Conservation (phyloP, 2,888 invertebrate genomes). For the Lasioglossum malachurum region DNA sequence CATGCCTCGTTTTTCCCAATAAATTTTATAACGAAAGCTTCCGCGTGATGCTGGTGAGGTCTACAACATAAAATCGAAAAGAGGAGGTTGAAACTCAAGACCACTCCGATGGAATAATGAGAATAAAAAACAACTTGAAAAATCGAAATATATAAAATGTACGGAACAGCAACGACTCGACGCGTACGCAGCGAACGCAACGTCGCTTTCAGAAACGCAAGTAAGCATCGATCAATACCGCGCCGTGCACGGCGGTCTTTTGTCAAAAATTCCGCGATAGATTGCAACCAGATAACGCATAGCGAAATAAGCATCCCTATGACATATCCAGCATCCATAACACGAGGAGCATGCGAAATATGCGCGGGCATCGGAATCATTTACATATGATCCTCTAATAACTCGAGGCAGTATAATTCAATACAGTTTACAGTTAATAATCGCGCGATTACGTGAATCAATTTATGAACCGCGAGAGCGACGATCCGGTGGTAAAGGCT, state of each 20-base stretch:
- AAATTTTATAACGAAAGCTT: too few relatives aligned
- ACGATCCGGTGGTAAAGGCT: background rate
- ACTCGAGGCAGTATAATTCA: constrained; percentile 8
- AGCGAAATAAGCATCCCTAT: background rate
- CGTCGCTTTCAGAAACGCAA: background rate
- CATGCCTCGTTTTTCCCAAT: too few relatives aligned
- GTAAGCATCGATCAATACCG: background rate
- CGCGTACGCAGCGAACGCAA: background rate
- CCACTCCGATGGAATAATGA: background rate
- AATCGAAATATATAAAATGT: background rate
- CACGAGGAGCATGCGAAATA: background rate
- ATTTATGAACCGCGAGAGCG: constrained; percentile 7
- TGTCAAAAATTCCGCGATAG: background rate
- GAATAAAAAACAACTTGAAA: background rate
- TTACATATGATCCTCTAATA: constrained; percentile 18
- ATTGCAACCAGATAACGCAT: background rate
- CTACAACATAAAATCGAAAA: background rate
- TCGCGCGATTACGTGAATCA: constrained; percentile 15
- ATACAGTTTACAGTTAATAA: constrained; percentile 21
- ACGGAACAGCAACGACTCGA: background rate
- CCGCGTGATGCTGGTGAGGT: too few relatives aligned
- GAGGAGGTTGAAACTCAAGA: background rate
- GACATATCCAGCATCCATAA: background rate
- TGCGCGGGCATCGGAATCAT: background rate
- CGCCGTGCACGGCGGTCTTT: background rate